Evolutionary conservation across 1,140 invertebrate species (phyloP).

Genomic region (Maconellicoccus hirsutus): DNA sequence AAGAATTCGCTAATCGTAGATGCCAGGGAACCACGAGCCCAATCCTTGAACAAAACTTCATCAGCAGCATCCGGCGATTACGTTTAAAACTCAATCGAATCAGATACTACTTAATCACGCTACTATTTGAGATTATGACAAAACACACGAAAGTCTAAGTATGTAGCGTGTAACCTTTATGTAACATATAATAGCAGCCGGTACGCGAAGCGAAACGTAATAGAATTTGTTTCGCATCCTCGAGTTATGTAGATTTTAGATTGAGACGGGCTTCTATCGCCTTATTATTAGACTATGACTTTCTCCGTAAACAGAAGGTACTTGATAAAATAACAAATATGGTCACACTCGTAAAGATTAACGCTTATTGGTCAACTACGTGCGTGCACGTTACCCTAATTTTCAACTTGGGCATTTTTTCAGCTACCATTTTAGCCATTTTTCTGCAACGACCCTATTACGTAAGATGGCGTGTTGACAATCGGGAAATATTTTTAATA

Average conservation of each 20-base stretch:
- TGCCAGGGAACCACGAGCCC: not conserved
- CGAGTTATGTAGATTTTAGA: slow-evolving; percentile 9
- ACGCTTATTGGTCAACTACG: not conserved
- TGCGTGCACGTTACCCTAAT: not conserved
- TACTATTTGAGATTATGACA: not conserved
- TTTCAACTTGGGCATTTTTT: not conserved
- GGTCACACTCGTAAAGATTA: not conserved
- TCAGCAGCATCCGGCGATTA: not conserved
- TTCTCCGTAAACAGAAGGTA: slow-evolving; percentile 1
- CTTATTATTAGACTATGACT: slow-evolving; percentile 1
- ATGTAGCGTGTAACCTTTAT: slow-evolving; percentile 3
- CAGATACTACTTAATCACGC: not conserved
- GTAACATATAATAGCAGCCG: not conserved
- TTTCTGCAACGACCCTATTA: too few relatives aligned
- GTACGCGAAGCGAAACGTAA: slow-evolving; percentile 7
- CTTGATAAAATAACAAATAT: not conserved
- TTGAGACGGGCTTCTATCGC: not conserved
- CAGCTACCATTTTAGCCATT: too few relatives aligned
- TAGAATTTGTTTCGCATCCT: slow-evolving; percentile 8
- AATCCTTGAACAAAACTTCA: not conserved
- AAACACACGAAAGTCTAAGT: not conserved
- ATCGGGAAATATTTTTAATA: too few relatives aligned
- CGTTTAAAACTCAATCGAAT: not conserved
- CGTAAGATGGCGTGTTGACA: too few relatives aligned
- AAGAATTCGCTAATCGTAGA: too few relatives aligned